Evolutionary conservation across 2,797 vertebrate genomes (phyloP).

Genomic region (Eptatretus atami): DNA sequence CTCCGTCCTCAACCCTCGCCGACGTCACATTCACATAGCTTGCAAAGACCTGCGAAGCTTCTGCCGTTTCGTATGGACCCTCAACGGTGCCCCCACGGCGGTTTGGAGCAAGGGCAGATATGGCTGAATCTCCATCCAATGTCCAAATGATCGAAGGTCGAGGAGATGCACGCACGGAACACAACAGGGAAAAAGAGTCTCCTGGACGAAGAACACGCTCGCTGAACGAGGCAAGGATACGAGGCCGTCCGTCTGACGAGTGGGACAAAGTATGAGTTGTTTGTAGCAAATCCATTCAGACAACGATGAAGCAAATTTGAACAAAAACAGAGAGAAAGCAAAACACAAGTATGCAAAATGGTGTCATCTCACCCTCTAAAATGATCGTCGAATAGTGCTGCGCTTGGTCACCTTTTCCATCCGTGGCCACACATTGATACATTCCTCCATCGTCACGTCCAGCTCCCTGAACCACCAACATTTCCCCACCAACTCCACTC

Average conservation of each 20-base stretch:
- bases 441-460: constrained; percentile 80
- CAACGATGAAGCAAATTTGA: not conserved
- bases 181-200: constrained; percentile 69
- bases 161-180: constrained; percentile 78
- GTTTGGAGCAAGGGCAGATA: constrained; percentile 37
- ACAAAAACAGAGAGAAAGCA: too few species aligned
- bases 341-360: too few species aligned
- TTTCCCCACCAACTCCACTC: constrained; percentile 48
- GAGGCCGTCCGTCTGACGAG: constrained; percentile 57
- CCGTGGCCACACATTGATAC: constrained; percentile 76
- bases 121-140: constrained; percentile 67
- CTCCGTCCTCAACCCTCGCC: constrained; percentile 75
- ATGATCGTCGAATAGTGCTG: constrained; percentile 87
- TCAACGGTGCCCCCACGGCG: constrained; percentile 74
- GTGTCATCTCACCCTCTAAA: constrained; percentile 48
- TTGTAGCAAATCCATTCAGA: not conserved
- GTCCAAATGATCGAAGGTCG: constrained; percentile 66
- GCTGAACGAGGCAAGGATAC: constrained; percentile 82
- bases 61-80: constrained; percentile 53
- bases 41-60: constrained; percentile 13
- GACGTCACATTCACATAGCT: constrained; percentile 90
- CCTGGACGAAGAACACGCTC: constrained; percentile 82
- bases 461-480: constrained; percentile 86
- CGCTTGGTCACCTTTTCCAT: constrained; percentile 62
- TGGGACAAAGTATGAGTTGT: not conserved